These are phyloP conservation scores for Acanthosoma haemorrhoidale DNA, from an alignment of 2,888 invertebrate genomes.

Conservation along the genomic window DNA sequence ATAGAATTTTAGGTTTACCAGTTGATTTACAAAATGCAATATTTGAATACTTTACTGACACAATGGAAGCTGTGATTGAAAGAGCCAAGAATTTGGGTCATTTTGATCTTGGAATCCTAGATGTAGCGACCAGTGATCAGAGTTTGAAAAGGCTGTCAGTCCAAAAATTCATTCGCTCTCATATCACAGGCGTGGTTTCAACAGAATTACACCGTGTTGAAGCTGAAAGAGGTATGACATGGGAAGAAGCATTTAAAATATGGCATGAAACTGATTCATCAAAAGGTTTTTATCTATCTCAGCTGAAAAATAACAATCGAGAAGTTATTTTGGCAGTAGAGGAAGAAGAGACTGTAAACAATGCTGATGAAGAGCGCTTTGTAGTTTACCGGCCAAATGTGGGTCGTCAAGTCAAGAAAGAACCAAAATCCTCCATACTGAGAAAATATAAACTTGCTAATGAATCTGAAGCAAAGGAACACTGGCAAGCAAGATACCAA, in stretches of 20 bases:
- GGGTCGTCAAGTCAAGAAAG: constrained; percentile 68
- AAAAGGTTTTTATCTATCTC: constrained; percentile 70
- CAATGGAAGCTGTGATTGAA: constrained; percentile 52
- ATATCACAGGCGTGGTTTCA: constrained; percentile 50
- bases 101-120: constrained; percentile 59
- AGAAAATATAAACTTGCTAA: constrained; percentile 84
- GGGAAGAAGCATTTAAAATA: constrained; percentile 52
- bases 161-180: constrained; percentile 50
- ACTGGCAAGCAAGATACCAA: constrained; percentile 31
- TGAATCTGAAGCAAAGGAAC: constrained; percentile 16
- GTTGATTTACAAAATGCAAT: constrained; percentile 57
- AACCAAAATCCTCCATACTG: constrained; percentile 80
- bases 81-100: constrained; percentile 57
- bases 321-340: constrained; percentile 50
- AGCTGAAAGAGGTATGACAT: constrained; percentile 56
- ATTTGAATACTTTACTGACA: constrained; percentile 58
- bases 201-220: constrained; percentile 53
- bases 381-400: constrained; percentile 74
- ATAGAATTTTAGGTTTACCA: constrained; percentile 56
- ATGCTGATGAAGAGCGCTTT: constrained; percentile 56
- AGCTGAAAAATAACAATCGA: constrained; percentile 48
- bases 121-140: constrained; percentile 53
- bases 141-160: constrained; percentile 51
- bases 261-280: constrained; percentile 49
- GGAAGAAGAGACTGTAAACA: constrained; percentile 48